These are phyloP conservation scores for Pelecanus crispus DNA, from an alignment of 2,113 vertebrate species.

Conservation along the genomic window DNA sequence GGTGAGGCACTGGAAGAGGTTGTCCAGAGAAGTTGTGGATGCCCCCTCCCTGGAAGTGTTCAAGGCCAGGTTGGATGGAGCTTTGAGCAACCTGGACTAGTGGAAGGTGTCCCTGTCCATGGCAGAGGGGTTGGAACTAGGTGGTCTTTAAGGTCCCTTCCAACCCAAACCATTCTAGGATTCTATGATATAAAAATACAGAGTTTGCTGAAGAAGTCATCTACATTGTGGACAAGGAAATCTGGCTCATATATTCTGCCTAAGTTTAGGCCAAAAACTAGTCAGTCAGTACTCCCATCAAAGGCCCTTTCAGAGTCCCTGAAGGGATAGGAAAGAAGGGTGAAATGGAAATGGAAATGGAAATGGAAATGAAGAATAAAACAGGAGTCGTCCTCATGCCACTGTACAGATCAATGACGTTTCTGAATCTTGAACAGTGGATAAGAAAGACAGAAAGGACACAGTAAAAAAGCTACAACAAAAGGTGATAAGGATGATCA, in stretches of 20 bases:
- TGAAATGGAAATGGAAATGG: background rate
- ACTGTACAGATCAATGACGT: background rate
- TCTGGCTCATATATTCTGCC: background rate
- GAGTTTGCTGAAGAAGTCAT: background rate
- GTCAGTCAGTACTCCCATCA: rapidly evolving
- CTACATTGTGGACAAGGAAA: background rate
- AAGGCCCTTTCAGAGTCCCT: background rate
- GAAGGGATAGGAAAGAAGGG: background rate
- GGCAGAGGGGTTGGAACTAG: too few species aligned
- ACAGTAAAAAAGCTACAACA: background rate
- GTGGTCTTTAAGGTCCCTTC: too few species aligned
- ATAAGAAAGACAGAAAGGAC: background rate
- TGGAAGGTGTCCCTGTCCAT: too few species aligned
- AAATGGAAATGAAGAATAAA: background rate
- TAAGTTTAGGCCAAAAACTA: background rate
- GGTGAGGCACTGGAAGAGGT: too few species aligned
- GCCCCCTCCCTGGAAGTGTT: too few species aligned
- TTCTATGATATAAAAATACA: background rate
- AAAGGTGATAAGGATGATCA: background rate
- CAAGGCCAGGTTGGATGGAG: too few species aligned
- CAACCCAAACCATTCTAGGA: too few species aligned
- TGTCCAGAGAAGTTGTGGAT: too few species aligned
- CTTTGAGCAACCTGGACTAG: too few species aligned
- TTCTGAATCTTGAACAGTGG: background rate
- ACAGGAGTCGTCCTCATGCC: background rate